These are phyloP conservation scores for Planiliza haematocheilus DNA, from an alignment of 2,113 vertebrate species.

Conservation along the genomic window DNA sequence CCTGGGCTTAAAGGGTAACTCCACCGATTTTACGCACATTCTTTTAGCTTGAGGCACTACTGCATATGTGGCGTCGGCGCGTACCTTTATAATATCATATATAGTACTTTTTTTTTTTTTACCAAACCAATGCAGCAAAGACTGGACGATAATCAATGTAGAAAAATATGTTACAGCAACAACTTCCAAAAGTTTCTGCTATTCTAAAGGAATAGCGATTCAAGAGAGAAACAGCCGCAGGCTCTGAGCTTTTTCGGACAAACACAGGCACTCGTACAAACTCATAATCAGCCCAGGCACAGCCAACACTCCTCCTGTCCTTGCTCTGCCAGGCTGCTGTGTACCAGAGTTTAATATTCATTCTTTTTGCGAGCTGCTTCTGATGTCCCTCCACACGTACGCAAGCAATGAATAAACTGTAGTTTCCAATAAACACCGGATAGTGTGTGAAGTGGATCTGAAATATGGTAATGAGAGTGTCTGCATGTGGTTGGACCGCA, in stretches of 20 bases:
- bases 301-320: constrained; percentile 11
- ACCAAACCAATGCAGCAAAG: too few species aligned
- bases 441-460: constrained; percentile 66
- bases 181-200: constrained; percentile 8
- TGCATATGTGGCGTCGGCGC: background rate
- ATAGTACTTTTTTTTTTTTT: too few species aligned
- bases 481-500: constrained; percentile 41
- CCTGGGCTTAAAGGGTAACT: constrained; percentile 8
- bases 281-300: background rate
- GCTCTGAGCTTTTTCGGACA: background rate
- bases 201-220: constrained; percentile 21
- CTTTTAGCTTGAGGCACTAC: background rate
- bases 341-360: constrained; percentile 62
- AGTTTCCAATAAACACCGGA: constrained; percentile 74
- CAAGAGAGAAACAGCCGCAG: constrained; percentile 24
- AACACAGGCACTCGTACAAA: constrained; percentile 24
- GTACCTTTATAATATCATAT: too few species aligned
- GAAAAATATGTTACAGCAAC: background rate
- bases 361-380: constrained; percentile 69
- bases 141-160: background rate
- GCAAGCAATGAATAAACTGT: constrained; percentile 77
- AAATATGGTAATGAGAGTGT: constrained; percentile 71
- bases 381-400: constrained; percentile 70
- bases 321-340: constrained; percentile 51
- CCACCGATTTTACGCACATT: background rate